phyloP scores from a whole-genome alignment of 1,140 invertebrate species.

The Caerostris extrusa region DNA sequence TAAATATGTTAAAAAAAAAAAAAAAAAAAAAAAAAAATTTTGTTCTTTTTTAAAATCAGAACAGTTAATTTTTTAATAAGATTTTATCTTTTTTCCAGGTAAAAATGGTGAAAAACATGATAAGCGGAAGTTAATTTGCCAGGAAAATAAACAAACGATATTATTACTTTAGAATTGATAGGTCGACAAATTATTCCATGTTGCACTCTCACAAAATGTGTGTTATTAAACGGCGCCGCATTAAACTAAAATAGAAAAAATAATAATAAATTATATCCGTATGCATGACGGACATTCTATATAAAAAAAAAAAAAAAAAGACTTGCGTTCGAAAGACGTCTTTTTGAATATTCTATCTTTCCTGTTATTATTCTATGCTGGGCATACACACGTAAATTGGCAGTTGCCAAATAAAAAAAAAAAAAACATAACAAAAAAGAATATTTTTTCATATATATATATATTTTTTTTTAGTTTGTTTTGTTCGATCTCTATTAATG shows the following conservation, averaged over 20 bases:
- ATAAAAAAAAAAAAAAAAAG: background rate
- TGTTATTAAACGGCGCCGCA: background rate
- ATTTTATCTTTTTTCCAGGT: background rate
- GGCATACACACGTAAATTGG: background rate
- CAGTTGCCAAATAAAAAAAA: constrained; percentile 22
- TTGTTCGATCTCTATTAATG: background rate
- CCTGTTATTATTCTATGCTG: background rate
- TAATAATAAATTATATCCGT: background rate
- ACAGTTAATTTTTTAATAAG: background rate
- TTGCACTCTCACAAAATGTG: background rate
- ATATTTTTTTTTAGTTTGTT: constrained; percentile 13
- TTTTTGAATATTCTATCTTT: background rate
- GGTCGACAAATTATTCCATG: background rate
- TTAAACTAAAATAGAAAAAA: background rate
- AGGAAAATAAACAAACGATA: background rate
- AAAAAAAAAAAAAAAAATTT: background rate
- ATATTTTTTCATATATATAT: background rate
- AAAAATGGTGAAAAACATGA: background rate
- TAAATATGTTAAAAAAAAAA: no score
- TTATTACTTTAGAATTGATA: background rate
- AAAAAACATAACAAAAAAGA: no score
- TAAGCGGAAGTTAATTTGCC: background rate
- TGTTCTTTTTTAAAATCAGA: background rate
- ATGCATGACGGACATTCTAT: background rate
- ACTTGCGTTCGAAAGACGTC: background rate